These are phyloP conservation scores for Cryptoleucopteryx plumbea DNA, from an alignment of 2,113 vertebrate genomes.

Conservation along the genomic window DNA sequence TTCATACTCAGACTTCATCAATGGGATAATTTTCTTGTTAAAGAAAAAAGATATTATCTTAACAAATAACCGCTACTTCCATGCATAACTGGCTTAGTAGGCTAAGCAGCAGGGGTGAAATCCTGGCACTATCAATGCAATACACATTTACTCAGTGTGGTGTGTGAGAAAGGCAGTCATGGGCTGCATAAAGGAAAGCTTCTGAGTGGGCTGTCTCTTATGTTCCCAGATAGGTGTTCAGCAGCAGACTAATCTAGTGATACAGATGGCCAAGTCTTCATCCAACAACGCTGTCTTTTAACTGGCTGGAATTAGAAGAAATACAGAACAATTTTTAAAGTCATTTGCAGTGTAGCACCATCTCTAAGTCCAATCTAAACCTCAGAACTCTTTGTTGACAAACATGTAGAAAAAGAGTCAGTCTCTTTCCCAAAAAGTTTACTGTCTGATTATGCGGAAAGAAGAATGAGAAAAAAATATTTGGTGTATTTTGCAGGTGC, in stretches of 20 bases:
- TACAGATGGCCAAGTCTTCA: neutral
- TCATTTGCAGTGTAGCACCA: neutral
- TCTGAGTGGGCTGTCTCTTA: neutral
- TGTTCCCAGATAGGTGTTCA: neutral
- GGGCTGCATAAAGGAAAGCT: neutral
- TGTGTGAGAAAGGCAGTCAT: neutral
- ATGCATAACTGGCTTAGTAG: neutral
- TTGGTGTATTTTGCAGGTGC: neutral
- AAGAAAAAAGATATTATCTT: neutral
- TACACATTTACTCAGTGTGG: neutral
- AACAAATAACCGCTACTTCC: neutral
- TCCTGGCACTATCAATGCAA: neutral
- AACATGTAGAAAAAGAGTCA: neutral
- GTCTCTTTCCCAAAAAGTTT: neutral
- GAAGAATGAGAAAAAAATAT: neutral
- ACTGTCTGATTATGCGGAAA: neutral
- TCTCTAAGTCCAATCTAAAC: neutral
- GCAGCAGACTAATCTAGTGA: neutral
- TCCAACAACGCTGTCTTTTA: neutral
- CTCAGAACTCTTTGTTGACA: neutral
- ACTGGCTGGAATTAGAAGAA: neutral
- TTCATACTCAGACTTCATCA: neutral
- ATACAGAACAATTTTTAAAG: neutral
- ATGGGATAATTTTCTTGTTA: slow-evolving; percentile 1
- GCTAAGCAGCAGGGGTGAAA: neutral